Evolutionary conservation across 2,797 vertebrate species (phyloP), one percentile per base, ranked within the genome.

Genomic region (Carcharodon carcharias): DNA sequence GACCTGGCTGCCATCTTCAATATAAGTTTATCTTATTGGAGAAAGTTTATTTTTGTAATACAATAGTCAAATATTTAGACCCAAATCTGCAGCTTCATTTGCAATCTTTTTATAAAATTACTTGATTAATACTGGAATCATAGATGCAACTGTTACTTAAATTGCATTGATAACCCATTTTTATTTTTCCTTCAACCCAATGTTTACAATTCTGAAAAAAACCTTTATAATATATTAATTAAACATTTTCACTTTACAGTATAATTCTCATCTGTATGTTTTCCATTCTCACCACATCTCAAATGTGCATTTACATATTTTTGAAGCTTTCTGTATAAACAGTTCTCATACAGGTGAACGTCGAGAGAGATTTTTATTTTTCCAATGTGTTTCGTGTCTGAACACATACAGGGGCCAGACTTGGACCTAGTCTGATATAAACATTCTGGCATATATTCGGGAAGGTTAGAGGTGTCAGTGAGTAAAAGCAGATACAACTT

Each of bases 261-360:
- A 5, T 67, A 11, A 69, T 45, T 95, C 12, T 40, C 93, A 95
- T 71, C 93, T 95, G 40, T 67, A 50, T 45, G 65, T 54, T 69
- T 71, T 95, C 65, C 26, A 28, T 71, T 67, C 93, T 95, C 93
- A 94, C 92, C 40, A 67, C n/a, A 67, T 94, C 92, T 94, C 92
- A 28, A 50, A 45, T 28, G 40, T 71, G 1, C 63, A 50, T 95
- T 95, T 50, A 71, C 9, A 50, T 28, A 91, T 69, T 71, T 40
- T 50, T 71, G 21, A 95, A 54, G 40, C 54, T 69, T 67, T 69
- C 23, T 67, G 23, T 45, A 95, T 26, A 95, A 95, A 95, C 65
- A 95, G 65, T 50, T 95, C 67, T 69, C 3, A 50, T 95, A 67
- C 93, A 71, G 65, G 63, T 71, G 63, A 95, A 71, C 16, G 28